Conservation (phyloP, 53 echinoderm and acorn worm species). For the Holothuria scabra region DNA sequence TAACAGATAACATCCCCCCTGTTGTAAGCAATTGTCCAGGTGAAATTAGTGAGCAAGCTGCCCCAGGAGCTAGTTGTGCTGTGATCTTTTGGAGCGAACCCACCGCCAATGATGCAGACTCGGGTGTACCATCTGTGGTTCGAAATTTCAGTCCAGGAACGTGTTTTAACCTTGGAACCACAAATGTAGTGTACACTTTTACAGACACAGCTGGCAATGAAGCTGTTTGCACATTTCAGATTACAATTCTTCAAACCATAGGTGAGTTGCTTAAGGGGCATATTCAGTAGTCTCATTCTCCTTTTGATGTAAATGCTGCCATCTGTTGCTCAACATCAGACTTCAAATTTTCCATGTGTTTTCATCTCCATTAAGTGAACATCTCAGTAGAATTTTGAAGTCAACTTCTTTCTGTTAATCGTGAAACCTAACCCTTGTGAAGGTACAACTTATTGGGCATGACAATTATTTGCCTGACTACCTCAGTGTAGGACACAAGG, state of each 20-base stretch:
- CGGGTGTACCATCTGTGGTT: not conserved
- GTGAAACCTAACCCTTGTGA: no score
- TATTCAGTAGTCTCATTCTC: no score
- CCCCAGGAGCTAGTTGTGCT: conserved; percentile 9
- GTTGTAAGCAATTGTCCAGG: conserved; percentile 27
- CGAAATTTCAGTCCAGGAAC: not conserved
- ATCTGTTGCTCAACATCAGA: no score
- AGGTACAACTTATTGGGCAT: no score
- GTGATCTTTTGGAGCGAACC: conserved; percentile 59
- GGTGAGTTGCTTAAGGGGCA: not conserved
- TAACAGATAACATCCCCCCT: conserved; percentile 7
- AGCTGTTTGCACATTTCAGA: conserved; percentile 27
- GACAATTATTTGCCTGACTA: no score
- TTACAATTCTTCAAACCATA: conserved; percentile 1
- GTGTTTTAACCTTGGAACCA: conserved; percentile 16
- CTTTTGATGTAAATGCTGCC: no score
- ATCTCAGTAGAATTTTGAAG: no score
- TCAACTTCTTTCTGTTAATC: no score
- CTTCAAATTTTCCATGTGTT: no score
- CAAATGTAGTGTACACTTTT: conserved; percentile 17
- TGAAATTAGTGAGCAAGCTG: conserved; percentile 32
- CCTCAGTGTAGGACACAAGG: no score
- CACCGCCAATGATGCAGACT: conserved; percentile 36
- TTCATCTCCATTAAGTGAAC: no score
- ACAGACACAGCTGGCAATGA: conserved; percentile 40